Evolutionary conservation across 2,888 invertebrate species (phyloP).

Genomic region (Cataglyphis rosenhaueri): DNA sequence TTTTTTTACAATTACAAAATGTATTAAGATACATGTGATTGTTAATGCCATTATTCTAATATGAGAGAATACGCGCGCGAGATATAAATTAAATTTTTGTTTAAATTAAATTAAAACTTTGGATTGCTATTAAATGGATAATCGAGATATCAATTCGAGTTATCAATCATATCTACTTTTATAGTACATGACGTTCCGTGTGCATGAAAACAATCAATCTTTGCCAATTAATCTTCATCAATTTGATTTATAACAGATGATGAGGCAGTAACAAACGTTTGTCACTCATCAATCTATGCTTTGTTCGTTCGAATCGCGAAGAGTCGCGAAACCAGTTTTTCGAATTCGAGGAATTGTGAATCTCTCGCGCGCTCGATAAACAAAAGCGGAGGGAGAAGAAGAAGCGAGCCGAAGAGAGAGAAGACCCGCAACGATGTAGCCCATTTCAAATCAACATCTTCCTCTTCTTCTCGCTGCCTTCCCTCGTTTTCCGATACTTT

Average conservation of each 20-base stretch:
- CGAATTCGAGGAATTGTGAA: conserved; percentile 68
- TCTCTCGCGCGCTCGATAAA: conserved; percentile 49
- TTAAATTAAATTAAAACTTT: conserved; percentile 22
- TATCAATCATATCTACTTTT: not conserved
- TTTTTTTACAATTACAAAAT: not conserved
- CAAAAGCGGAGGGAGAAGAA: conserved; percentile 47
- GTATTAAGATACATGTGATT: not conserved
- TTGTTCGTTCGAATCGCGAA: conserved; percentile 58
- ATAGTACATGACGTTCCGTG: not conserved
- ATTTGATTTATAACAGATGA: conserved; percentile 38
- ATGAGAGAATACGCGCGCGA: not conserved
- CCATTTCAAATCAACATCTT: conserved; percentile 59
- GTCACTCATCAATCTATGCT: conserved; percentile 59
- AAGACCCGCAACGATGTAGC: conserved; percentile 64
- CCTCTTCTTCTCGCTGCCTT: conserved; percentile 51
- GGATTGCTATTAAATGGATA: not conserved
- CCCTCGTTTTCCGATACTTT: conserved; percentile 50
- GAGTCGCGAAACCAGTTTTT: conserved; percentile 69
- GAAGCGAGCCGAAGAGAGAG: conserved; percentile 41
- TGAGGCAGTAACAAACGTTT: conserved; percentile 31
- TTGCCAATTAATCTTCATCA: conserved; percentile 37
- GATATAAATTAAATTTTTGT: not conserved
- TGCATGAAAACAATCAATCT: conserved; percentile 31
- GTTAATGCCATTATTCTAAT: not conserved
- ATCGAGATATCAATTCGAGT: conserved; percentile 27